Evolutionary conservation across 2,797 vertebrate genomes (phyloP), one percentile per base, ranked within the genome.

Genomic region (Synanceia verrucosa): DNA sequence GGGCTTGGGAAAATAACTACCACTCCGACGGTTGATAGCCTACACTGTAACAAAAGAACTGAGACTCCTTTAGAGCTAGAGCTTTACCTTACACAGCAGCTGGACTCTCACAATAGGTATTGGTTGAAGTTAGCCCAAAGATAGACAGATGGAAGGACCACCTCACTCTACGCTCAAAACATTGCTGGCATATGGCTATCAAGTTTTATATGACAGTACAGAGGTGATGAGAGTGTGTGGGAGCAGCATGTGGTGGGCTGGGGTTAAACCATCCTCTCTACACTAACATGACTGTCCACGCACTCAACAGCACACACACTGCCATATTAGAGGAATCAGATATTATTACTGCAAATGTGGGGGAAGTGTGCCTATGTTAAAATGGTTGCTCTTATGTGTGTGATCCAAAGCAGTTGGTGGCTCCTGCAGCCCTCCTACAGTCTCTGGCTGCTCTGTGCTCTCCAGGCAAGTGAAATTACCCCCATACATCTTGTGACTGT

Each of bases 401-500:
- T 37, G 29, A 73, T 65, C 6, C 60, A 53, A 44, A 63, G 23
- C 50, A 18, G 63, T 62, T 50, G 37, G 39, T 51, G 67, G 44
- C 59, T 76, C 60, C 8, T 46, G 58, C 61, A 65, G 78, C 37
- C 62, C 55, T 77, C 74, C 83, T 66, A 34, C 62, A 70, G 43
- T 78, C 47, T 58, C 28, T 64, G 37, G 64, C 48, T 76, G 43
- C 31, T 70, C 60, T 57, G 31, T 12, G 51, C 69, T 76, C 65
- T 76, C 63, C 12, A 44, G 73, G 85, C 71, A 76, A 71, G 73
- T 86, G 59, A 79, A 89, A 91, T 90, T 83, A 88, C 76, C 81
- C 44, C 77, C 72, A 88, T 90, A 88, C 57, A 88, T 89, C 86
- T 90, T 91, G 67, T 57, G 60, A 63, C 73, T 68, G 76, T 85